phyloP scores from a whole-genome alignment of 2,113 vertebrate species.

The Shinisaurus crocodilurus region DNA sequence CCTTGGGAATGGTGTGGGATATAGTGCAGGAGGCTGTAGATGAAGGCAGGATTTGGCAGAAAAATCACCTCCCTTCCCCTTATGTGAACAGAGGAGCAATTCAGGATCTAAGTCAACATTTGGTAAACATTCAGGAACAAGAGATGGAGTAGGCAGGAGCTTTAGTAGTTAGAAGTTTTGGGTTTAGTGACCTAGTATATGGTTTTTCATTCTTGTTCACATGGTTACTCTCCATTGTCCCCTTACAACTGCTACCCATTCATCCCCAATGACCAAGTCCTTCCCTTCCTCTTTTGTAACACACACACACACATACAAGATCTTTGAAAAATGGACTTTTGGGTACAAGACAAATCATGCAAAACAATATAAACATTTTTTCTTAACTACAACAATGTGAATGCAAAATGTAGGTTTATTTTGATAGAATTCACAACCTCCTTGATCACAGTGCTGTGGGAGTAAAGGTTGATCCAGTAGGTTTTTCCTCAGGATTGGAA shows the following conservation, averaged over 20 bases:
- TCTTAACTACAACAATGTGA: too few species aligned
- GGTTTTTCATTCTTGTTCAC: neutral
- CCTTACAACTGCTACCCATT: neutral
- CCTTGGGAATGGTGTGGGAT: neutral
- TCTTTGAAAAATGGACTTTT: too few species aligned
- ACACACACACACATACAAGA: neutral
- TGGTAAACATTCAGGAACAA: neutral
- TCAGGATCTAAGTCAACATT: neutral
- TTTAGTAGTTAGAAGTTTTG: neutral
- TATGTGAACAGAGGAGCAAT: neutral
- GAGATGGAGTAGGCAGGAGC: neutral
- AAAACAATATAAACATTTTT: too few species aligned
- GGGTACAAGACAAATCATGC: too few species aligned
- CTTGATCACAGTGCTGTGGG: neutral
- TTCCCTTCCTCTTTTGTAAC: neutral
- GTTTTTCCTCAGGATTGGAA: neutral
- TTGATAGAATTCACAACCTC: neutral
- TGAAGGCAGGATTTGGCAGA: neutral
- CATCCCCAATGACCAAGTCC: too few species aligned
- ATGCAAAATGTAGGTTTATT: too few species aligned
- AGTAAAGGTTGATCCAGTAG: neutral
- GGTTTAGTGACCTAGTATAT: neutral
- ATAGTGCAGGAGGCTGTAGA: neutral
- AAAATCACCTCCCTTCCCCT: neutral
- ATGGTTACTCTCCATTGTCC: neutral